These are phyloP conservation scores for Entosphenus tridentatus DNA, from an alignment of 2,113 vertebrate species.

Conservation along the genomic window DNA sequence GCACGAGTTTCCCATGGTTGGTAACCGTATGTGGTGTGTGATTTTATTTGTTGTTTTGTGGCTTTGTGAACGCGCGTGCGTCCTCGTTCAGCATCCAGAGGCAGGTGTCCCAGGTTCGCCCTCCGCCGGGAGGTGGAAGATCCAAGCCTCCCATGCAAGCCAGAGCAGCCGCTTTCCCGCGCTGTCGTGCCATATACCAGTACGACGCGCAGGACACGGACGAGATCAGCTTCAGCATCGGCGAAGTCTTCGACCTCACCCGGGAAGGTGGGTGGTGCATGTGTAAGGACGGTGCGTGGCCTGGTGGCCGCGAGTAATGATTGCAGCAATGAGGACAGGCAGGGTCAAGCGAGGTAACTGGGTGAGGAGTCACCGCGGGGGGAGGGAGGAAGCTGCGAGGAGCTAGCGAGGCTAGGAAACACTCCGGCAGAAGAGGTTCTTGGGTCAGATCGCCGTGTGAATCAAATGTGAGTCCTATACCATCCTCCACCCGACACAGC, in stretches of 20 bases:
- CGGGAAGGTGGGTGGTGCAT: constrained; percentile 23
- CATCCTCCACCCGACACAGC: no score
- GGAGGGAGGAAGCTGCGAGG: neutral
- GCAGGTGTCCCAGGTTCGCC: constrained; percentile 33
- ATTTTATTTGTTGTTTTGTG: no score
- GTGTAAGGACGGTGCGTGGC: neutral
- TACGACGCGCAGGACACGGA: constrained; percentile 52
- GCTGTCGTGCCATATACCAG: constrained; percentile 35
- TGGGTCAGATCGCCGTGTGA: no score
- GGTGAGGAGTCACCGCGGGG: no score
- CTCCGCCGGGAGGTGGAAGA: constrained; percentile 24
- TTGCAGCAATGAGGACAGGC: neutral
- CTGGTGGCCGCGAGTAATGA: neutral
- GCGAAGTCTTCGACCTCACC: constrained; percentile 35
- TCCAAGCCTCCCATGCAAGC: constrained; percentile 18
- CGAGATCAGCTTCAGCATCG: constrained; percentile 40
- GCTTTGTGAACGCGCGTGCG: neutral
- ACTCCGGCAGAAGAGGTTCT: neutral
- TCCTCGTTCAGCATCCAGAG: constrained; percentile 23
- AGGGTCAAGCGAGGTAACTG: neutral
- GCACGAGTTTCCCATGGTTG: no score
- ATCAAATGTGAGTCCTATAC: no score
- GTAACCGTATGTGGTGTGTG: no score
- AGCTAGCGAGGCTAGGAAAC: neutral
- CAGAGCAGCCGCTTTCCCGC: constrained; percentile 6